Percentiles rank a stretch among this genome's conserved stretches.
Evolutionary conservation across 2,888 invertebrate genomes (phyloP).

Genomic region (Oligia fasciuncula): DNA sequence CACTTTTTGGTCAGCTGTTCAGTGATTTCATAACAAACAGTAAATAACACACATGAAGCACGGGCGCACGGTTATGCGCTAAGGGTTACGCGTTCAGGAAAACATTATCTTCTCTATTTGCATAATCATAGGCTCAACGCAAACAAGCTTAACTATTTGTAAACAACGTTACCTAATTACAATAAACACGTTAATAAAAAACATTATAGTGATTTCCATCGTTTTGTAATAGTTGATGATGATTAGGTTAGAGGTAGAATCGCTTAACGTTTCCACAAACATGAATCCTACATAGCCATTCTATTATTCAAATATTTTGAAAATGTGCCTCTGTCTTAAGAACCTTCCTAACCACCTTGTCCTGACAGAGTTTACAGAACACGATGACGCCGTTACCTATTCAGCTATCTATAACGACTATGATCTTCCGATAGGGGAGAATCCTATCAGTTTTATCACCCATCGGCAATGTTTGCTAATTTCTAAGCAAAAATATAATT

Average conservation of each 20-base stretch:
- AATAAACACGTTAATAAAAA: constrained; percentile 28
- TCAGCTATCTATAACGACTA: background rate
- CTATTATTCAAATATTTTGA: background rate
- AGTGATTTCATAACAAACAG: constrained; percentile 28
- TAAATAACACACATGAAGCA: constrained; percentile 22
- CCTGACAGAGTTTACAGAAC: background rate
- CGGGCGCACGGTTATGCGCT: constrained; percentile 1
- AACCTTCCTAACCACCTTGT: background rate
- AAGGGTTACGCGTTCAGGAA: constrained; percentile 39
- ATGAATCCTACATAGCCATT: background rate
- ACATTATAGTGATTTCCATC: constrained; percentile 17
- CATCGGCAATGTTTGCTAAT: background rate
- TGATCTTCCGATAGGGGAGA: background rate
- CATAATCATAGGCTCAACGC: constrained; percentile 41
- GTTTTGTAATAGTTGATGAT: constrained; percentile 3
- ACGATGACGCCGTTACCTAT: background rate
- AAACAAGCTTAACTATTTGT: constrained; percentile 46
- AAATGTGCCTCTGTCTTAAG: background rate
- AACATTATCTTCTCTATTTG: constrained; percentile 45
- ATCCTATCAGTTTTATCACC: background rate
- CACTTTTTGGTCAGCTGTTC: constrained; percentile 14
- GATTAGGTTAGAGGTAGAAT: background rate
- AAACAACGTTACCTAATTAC: constrained; percentile 34
- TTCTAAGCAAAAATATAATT: constrained; percentile 15
- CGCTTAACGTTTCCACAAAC: background rate